A percentile compares a stretch with the other conserved stretches of the same genome.
Conservation (phyloP, 2,113 vertebrate species). For the Leptobrachium leishanense region DNA sequence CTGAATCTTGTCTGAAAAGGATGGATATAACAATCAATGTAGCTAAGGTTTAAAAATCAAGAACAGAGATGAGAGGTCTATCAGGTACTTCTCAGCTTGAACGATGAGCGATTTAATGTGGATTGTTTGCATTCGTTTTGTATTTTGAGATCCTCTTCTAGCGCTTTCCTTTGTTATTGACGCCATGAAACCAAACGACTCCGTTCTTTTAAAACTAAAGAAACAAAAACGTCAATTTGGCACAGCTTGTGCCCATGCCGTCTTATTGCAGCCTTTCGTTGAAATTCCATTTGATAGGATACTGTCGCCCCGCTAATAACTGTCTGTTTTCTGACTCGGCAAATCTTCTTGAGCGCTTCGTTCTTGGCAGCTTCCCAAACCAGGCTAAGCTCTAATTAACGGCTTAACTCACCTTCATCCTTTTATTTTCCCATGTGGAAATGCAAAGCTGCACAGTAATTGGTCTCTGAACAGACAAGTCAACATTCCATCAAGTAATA, state of each 20-base stretch:
- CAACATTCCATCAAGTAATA: constrained; percentile 46
- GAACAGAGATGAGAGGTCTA: too few species aligned
- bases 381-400: constrained; percentile 48
- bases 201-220: too few species aligned
- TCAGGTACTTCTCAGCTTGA: background rate
- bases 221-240: too few species aligned
- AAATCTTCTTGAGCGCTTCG: constrained; percentile 19
- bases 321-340: constrained; percentile 40
- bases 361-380: constrained; percentile 39
- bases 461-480: constrained; percentile 47
- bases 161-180: too few species aligned
- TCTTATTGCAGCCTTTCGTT: background rate
- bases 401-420: constrained; percentile 49
- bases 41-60: too few species aligned
- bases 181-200: too few species aligned
- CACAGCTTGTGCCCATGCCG: too few species aligned
- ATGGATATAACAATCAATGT: too few species aligned
- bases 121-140: background rate
- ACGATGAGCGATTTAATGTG: background rate
- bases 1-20: too few species aligned
- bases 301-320: constrained; percentile 32
- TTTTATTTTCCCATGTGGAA: constrained; percentile 49
- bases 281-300: background rate
- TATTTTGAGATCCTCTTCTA: too few species aligned
- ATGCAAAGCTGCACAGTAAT: constrained; percentile 43